Base-by-base conservation (phyloP, 2,113 vertebrate species). In the Dermatemys mawii region DNA sequence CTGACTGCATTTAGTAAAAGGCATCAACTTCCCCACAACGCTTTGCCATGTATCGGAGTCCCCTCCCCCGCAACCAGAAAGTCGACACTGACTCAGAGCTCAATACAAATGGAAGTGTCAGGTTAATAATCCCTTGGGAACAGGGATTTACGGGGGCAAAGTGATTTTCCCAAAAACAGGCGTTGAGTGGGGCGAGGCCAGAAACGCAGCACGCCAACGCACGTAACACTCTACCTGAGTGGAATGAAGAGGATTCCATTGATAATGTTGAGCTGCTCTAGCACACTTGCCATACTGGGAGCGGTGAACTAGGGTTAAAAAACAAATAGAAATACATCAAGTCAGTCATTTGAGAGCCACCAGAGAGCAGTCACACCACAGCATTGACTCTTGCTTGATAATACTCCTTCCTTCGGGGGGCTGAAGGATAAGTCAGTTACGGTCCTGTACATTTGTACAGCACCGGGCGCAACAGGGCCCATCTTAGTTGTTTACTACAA, bases 171-270 rank as follows among this genome's bases (percentile, higher is more conserved):
- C 82, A 44, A 41, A 26, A 46, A 38, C 27, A 17, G n/a, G 21
- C 50, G 4, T 3, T 41, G 7, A 10, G 41, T 21, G 11, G 22
- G 60, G 29, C 9, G 8, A 21, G 26, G 11, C 21, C 57, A 19
- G 50, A 53, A 29, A 78, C 29, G 6, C 17, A 6, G 54, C 41
- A 41, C 27, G 22, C 3, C 2, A 27, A 21, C 21, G 53, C 22
- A 8, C 3, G 10, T 50, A 50, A 41, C 96, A 49, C 97, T 87
- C 91, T 98, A 99, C 99, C 99, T 99, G 98, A 99, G 99, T 51
- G 99, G 99, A 98, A 99, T 99, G 98, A 99, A 99, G 97, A 99
- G 99, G 97, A 99, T 99, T 94, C 99, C 99, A 2, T 99, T 99
- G 98, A 99, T 99, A 92, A 99, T 99, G 67, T 99, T 99, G 92